These are phyloP conservation scores for Fragum whitleyi DNA, from an alignment of 2,888 invertebrate genomes.

Conservation along the genomic window DNA sequence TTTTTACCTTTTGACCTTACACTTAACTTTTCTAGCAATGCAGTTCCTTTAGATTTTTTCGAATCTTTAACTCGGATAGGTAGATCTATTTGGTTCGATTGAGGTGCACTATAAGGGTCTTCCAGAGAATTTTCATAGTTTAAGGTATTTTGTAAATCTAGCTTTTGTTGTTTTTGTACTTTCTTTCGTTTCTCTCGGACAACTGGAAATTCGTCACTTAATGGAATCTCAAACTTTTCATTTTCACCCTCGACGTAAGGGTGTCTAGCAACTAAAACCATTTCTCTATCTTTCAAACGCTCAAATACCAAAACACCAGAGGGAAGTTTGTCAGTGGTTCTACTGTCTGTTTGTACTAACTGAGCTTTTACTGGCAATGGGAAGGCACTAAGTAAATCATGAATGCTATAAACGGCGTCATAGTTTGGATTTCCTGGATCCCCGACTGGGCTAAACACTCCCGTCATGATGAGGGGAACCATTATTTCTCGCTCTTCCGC, in stretches of 20 bases:
- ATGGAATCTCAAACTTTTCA: constrained; percentile 66
- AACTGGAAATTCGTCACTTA: constrained; percentile 66
- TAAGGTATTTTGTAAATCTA: background rate
- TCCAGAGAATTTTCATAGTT: background rate
- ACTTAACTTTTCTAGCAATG: constrained; percentile 78
- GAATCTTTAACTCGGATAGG: constrained; percentile 75
- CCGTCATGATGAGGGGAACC: constrained; percentile 81
- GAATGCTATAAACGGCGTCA: constrained; percentile 80
- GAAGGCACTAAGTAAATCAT: constrained; percentile 79
- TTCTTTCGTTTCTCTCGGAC: constrained; percentile 64
- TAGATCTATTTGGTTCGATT: constrained; percentile 63
- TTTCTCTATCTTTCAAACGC: constrained; percentile 73
- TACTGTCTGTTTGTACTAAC: constrained; percentile 72
- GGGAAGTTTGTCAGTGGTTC: constrained; percentile 50
- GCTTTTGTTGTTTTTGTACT: constrained; percentile 31
- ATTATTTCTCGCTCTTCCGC: constrained; percentile 76
- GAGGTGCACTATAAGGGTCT: background rate
- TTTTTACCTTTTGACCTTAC: constrained; percentile 75
- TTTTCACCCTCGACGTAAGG: constrained; percentile 60
- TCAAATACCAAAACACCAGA: constrained; percentile 75
- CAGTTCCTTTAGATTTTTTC: constrained; percentile 74
- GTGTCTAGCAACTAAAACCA: constrained; percentile 66
- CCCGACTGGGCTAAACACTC: constrained; percentile 81
- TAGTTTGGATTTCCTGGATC: constrained; percentile 74
- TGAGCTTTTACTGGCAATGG: constrained; percentile 78